A percentile compares a stretch with the other conserved stretches of the same genome.
Evolutionary conservation across 2,888 invertebrate genomes (phyloP).

Genomic region (Timema cristinae): DNA sequence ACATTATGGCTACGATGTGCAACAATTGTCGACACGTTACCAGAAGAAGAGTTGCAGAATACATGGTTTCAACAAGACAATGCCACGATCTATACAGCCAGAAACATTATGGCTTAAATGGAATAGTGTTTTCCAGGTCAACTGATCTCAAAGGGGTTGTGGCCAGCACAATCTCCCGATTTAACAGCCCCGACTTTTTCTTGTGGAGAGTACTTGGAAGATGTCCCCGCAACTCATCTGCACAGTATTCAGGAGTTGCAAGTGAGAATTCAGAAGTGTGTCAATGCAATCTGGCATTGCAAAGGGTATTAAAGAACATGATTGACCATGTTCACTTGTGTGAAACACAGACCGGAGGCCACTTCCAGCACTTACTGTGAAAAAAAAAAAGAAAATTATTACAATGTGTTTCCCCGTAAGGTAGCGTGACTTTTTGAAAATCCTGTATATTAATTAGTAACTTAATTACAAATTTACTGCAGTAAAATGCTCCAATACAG

Average conservation of each 20-base stretch:
- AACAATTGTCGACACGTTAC: background rate
- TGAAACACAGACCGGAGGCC: background rate
- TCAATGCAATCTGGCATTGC: background rate
- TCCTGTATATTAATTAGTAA: too few relatives aligned
- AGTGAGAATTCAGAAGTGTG: background rate
- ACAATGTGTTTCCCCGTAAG: too few relatives aligned
- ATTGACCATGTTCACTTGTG: background rate
- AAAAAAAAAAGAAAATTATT: too few relatives aligned
- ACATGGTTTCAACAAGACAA: background rate
- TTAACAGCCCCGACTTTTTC: background rate
- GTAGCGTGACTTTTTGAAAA: too few relatives aligned
- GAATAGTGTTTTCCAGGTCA: background rate
- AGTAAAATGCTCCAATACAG: too few relatives aligned
- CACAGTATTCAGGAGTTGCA: conserved; percentile 1
- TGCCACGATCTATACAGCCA: background rate
- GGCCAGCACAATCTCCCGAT: conserved; percentile 8
- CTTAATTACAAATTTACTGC: too few relatives aligned
- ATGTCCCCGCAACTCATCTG: background rate
- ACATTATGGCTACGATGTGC: background rate
- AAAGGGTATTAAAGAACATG: background rate
- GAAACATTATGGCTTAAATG: background rate
- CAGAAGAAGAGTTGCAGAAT: background rate
- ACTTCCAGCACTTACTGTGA: background rate
- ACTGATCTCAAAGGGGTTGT: conserved; percentile 9
- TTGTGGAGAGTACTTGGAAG: background rate